phyloP scores from a whole-genome alignment of 2,888 invertebrate genomes.

The Linyphia triangularis region DNA sequence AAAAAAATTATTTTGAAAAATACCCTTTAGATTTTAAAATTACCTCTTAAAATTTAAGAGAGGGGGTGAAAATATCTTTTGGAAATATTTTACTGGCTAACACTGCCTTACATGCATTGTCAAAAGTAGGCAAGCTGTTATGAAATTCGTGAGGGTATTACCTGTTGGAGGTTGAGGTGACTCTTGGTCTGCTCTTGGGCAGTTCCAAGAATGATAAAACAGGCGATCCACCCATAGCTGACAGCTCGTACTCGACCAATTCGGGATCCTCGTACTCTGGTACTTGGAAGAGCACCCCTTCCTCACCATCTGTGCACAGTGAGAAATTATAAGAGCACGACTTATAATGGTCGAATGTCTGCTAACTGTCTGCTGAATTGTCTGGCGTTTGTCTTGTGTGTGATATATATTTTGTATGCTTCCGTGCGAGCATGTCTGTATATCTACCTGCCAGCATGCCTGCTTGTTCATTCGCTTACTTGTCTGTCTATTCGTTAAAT shows the following conservation, averaged over 20 bases:
- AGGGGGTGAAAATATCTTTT: too few species aligned
- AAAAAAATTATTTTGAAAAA: too few species aligned
- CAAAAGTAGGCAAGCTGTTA: too few species aligned
- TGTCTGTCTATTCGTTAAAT: background rate
- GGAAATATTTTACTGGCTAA: too few species aligned
- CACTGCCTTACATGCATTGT: too few species aligned
- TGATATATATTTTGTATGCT: too few species aligned
- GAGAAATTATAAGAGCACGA: background rate
- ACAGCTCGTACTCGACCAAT: slow-evolving; percentile 25
- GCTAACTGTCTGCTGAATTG: background rate
- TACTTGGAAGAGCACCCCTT: background rate
- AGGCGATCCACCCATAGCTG: slow-evolving; percentile 6
- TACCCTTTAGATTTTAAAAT: too few species aligned
- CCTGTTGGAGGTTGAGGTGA: background rate
- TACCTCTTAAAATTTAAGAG: too few species aligned
- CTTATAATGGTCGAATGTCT: background rate
- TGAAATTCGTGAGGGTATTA: background rate
- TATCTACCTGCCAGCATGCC: background rate
- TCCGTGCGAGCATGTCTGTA: too few species aligned
- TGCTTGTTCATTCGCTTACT: background rate
- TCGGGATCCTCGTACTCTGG: slow-evolving; percentile 21
- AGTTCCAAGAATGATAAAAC: slow-evolving; percentile 4
- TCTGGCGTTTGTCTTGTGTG: too few species aligned
- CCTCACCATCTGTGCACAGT: background rate
- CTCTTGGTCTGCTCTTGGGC: background rate